These are phyloP conservation scores for Pteropus rufus DNA, from an alignment of 2,797 vertebrate genomes.

Conservation along the genomic window DNA sequence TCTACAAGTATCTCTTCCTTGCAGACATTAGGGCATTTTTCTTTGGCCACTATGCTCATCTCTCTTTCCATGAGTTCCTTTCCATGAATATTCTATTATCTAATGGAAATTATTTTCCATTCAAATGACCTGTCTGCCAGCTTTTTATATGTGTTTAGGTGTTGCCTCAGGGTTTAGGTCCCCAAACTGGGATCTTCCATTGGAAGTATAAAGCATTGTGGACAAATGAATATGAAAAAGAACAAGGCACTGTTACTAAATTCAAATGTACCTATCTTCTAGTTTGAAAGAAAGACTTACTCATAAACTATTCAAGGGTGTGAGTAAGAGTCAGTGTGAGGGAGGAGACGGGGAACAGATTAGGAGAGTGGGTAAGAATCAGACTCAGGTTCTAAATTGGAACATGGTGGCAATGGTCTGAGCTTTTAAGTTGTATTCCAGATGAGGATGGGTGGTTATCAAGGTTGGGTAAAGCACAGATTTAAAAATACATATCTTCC, in stretches of 20 bases:
- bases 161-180: background rate
- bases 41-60: background rate
- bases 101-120: background rate
- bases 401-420: background rate
- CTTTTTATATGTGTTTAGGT: background rate
- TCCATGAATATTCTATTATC: background rate
- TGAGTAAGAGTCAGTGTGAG: background rate
- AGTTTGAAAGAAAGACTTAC: background rate
- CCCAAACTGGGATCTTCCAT: background rate
- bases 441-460: background rate
- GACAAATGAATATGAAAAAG: background rate
- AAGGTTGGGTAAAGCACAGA: background rate
- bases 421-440: background rate
- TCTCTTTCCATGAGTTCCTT: background rate
- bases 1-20: background rate
- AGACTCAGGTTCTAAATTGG: background rate
- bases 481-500: background rate
- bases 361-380: background rate
- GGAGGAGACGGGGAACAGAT: background rate
- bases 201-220: background rate
- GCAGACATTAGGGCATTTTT: background rate
- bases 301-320: background rate
- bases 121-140: background rate
- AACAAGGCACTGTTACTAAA: background rate
- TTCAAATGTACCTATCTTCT: background rate